phyloP scores from a whole-genome alignment of 2,888 invertebrate genomes.

The Dichetophora obliterata region DNA sequence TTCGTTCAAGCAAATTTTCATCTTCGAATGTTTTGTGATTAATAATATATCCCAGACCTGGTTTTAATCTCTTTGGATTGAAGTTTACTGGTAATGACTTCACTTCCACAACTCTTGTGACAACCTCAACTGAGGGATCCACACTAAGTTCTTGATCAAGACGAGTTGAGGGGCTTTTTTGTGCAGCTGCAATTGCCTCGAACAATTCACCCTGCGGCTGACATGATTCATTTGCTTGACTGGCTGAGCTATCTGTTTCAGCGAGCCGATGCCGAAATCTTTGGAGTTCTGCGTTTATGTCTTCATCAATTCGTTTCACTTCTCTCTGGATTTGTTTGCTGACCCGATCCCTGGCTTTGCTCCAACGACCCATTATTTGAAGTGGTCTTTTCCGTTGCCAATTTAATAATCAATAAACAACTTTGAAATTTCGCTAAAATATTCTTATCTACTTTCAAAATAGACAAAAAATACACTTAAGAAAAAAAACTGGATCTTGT shows the following conservation, averaged over 20 bases:
- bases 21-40: conserved; percentile 7
- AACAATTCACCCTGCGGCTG: not conserved
- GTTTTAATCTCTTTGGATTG: not conserved
- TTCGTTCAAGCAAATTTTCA: not conserved
- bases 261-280: not conserved
- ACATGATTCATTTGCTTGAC: not conserved
- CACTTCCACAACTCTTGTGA: not conserved
- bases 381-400: too few relatives aligned
- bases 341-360: not conserved
- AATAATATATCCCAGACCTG: not conserved
- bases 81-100: not conserved
- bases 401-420: too few relatives aligned
- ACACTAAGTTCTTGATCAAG: not conserved
- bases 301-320: not conserved
- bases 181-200: not conserved
- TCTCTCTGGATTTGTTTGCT: not conserved
- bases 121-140: not conserved
- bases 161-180: not conserved
- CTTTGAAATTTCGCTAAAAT: too few relatives aligned
- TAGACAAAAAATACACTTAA: not conserved
- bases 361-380: not conserved
- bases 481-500: too few relatives aligned
- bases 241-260: not conserved
- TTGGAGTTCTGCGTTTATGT: not conserved
- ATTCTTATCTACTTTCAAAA: not conserved